Base-by-base conservation (phyloP, 2,888 invertebrate genomes). In the Thera obeliscata region DNA sequence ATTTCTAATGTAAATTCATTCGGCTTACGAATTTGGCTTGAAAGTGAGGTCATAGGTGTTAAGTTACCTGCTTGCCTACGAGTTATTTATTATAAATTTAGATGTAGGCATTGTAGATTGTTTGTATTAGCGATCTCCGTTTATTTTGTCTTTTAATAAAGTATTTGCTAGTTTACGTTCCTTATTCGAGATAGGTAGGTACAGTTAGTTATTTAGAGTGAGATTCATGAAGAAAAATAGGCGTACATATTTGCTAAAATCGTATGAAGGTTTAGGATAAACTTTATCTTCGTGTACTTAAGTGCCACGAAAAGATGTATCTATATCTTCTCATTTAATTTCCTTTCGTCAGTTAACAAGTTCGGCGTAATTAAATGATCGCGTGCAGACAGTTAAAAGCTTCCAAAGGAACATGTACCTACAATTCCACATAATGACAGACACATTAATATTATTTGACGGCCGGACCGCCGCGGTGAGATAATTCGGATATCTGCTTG, bases 361-460 rank as follows among this genome's bases (percentile, higher is more conserved):
- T 56, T 43, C 63, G 67, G 46, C 57, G 43, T 66, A 61, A 67
- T 66, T 66, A 66, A 65, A 67, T 63, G 52, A 56, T 67, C 57
- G 66, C 70, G 69, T 66, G 69, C 64, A 66, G 69, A 66, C 68
- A 60, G 64, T 49, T 67, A 58, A 68, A 67, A 61, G 64, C 69
- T 67, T 59, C 61, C 56, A 62, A 66, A 66, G 66, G 63, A 71
- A 65, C 69, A 67, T 67, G 65, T 60, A 62, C 22, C 22, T 22
- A 22, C 64, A 55, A 71, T 64, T 58, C 65, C 73, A 79, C 81
- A 83, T 84, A 85, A 86, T 85, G 83, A 85, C 82, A 83, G 82
- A 79, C 81, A 80, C 80, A 83, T 84, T 84, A 84, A 82, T 84
- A 82, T 83, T 83, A 81, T 84, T 84, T 82, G 83, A 84, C 78